Percentiles rank a stretch among this genome's conserved stretches.
Evolutionary conservation across 1,140 invertebrate genomes (phyloP).

Genomic region (Drosophila virilis): DNA sequence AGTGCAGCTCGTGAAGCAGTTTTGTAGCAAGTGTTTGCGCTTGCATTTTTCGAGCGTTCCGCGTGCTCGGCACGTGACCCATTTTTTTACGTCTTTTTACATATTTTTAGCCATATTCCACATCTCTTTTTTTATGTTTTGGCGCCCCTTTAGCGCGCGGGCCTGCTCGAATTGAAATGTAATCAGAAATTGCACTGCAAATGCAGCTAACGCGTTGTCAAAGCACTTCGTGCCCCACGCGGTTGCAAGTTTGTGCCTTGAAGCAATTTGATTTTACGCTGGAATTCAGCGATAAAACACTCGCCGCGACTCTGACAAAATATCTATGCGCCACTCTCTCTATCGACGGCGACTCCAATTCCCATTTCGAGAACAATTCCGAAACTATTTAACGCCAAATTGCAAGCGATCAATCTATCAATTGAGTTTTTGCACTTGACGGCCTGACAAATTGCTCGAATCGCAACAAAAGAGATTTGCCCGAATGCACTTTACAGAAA

Average conservation of each 20-base stretch:
- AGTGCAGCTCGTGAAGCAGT: constrained; percentile 21
- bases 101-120: constrained; percentile 1
- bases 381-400: constrained; percentile 18
- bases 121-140: constrained; percentile 18
- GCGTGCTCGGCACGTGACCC: constrained; percentile 47
- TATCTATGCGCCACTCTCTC: neutral
- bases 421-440: constrained; percentile 16
- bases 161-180: constrained; percentile 55
- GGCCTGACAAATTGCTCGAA: constrained; percentile 11
- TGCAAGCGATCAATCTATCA: constrained; percentile 22
- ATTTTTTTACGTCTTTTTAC: constrained; percentile 25
- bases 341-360: neutral
- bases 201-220: constrained; percentile 52
- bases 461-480: neutral
- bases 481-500: neutral
- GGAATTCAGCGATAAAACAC: constrained; percentile 25
- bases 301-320: constrained; percentile 7
- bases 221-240: constrained; percentile 28
- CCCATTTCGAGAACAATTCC: constrained; percentile 15
- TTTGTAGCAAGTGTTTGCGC: constrained; percentile 46
- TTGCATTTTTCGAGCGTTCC: constrained; percentile 50
- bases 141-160: neutral
- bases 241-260: constrained; percentile 13
- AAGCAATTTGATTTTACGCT: constrained; percentile 41
- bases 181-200: constrained; percentile 66